phyloP scores from a whole-genome alignment of 1,140 invertebrate species.

The Panagrolaimus sp. region DNA sequence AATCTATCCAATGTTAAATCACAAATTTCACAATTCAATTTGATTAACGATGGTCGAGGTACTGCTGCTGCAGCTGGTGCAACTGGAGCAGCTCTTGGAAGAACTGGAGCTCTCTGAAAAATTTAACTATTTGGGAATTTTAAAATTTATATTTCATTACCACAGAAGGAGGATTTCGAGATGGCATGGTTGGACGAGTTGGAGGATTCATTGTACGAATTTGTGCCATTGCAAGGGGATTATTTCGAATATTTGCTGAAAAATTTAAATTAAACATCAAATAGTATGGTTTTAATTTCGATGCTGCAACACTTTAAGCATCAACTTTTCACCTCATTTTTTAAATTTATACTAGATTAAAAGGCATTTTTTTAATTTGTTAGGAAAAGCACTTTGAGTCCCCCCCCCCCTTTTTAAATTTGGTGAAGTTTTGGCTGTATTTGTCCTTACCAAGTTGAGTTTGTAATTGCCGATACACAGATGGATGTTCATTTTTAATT shows the following conservation, averaged over 20 bases:
- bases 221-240: background rate
- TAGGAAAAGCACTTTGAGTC: no score
- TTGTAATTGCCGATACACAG: background rate
- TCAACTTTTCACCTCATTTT: no score
- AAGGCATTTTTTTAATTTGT: background rate
- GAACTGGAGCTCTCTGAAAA: no score
- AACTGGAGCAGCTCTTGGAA: background rate
- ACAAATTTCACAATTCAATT: constrained; percentile 1
- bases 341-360: no score
- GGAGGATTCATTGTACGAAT: background rate
- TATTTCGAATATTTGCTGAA: no score
- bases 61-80: background rate
- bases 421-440: background rate
- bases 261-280: no score
- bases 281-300: no score
- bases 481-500: background rate
- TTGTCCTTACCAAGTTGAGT: background rate
- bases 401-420: background rate
- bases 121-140: background rate
- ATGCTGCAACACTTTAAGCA: no score
- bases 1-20: background rate
- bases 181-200: background rate
- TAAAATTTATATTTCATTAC: background rate
- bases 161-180: background rate
- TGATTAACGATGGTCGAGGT: background rate